Percentiles rank a stretch among this genome's conserved stretches.
phyloP scores from a whole-genome alignment of 2,888 invertebrate species.

The Apotomis betuletana region DNA sequence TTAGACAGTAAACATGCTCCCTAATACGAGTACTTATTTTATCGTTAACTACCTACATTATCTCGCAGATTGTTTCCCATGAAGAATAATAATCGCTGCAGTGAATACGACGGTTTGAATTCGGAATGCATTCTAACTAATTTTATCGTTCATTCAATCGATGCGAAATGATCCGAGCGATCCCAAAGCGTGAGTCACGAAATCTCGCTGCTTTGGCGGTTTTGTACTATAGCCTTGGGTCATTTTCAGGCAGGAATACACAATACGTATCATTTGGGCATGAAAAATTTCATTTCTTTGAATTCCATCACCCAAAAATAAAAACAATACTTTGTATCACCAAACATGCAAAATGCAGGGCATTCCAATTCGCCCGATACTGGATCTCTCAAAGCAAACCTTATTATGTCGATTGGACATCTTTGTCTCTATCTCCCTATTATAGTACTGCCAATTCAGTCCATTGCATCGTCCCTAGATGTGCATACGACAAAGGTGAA shows the following conservation, averaged over 20 bases:
- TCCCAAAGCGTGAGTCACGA: constrained; percentile 32
- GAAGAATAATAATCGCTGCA: constrained; percentile 49
- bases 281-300: neutral
- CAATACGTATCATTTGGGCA: neutral
- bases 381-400: too few relatives aligned
- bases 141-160: constrained; percentile 47
- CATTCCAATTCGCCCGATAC: too few relatives aligned
- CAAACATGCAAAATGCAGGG: too few relatives aligned
- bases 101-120: constrained; percentile 48
- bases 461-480: too few relatives aligned
- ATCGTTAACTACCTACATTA: neutral
- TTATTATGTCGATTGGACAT: too few relatives aligned
- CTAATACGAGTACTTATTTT: too few relatives aligned
- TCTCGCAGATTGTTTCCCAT: constrained; percentile 10
- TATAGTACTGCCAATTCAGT: too few relatives aligned
- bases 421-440: too few relatives aligned
- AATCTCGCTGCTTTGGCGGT: constrained; percentile 4
- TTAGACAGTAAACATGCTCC: too few relatives aligned
- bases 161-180: constrained; percentile 17
- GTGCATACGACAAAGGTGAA: neutral
- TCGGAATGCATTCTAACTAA: constrained; percentile 56
- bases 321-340: too few relatives aligned
- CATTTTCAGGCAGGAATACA: constrained; percentile 10
- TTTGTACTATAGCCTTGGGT: constrained; percentile 47
- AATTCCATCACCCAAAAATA: neutral